Base-by-base conservation (phyloP, 2,888 invertebrate species). In the Idaea biselata region DNA sequence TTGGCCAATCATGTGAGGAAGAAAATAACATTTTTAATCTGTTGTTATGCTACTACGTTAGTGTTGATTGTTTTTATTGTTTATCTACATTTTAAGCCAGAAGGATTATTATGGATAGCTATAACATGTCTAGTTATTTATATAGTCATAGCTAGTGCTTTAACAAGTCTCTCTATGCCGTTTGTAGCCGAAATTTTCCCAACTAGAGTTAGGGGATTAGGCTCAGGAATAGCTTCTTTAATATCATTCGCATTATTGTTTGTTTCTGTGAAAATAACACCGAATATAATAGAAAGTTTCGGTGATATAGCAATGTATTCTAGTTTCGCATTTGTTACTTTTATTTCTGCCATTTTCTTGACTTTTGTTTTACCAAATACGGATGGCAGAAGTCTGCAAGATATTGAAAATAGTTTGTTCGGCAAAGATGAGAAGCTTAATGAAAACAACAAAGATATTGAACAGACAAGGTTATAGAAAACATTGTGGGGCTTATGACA, bases 351-450 rank as follows among this genome's bases (percentile, higher is more conserved):
- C 17, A 18, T 79, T 16, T 57, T 73, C 5, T 65, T 87, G 55
- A 68, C 67, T 59, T 83, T 81, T 66, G 67, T 81, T 18, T 66
- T 87, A 60, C 86, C 86, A 7, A 86, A 87, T 58, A 87, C 87
- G 0, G 78, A 78, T 69, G 93, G 73, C 94, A 96, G 81, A 95
- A 97, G 88, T 94, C 96, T 79, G 86, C 94, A 80, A 94, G 95
- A 61, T 89, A 96, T 73, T 93, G 95, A 80, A 95, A 75, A 86
- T 67, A 70, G 67, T 58, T 73, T 82, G 66, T 82, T 75, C 60
- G 75, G 70, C 18, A 76, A 69, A 53, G 66, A 64, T 16, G n/a
- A 44, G 6, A 58, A 60, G 25, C 25, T 3, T 3, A 1, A 25
- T 25, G 25, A 25, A 25, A 25, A 3, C 3, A 25, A 25, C 8